A percentile compares a stretch with the other conserved stretches of the same genome.
These are phyloP conservation scores for Microplitis demolitor DNA, from an alignment of 1,140 invertebrate genomes.

Conservation along the genomic window DNA sequence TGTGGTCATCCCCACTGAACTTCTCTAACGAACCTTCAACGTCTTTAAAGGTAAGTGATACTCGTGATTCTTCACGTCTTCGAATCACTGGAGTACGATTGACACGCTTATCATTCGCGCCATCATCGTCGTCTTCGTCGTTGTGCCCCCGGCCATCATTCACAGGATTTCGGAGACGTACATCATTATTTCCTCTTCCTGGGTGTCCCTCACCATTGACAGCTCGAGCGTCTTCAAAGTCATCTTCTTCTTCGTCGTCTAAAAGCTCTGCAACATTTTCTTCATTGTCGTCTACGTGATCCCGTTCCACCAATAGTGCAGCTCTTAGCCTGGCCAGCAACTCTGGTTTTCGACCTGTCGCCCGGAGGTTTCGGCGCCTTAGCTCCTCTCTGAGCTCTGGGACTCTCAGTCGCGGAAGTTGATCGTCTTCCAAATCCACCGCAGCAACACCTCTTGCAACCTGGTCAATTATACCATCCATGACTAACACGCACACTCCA, in stretches of 20 bases:
- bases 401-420: no score
- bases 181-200: no score
- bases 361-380: not conserved
- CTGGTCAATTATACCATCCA: no score
- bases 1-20: conserved; percentile 32
- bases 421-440: no score
- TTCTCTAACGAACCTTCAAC: conserved; percentile 33
- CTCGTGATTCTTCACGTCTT: not conserved
- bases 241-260: not conserved
- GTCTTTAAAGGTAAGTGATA: conserved; percentile 28
- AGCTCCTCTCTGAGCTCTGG: not conserved
- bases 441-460: no score
- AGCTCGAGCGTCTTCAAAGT: not conserved
- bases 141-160: not conserved
- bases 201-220: no score
- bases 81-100: not conserved
- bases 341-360: not conserved
- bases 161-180: no score
- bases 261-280: no score
- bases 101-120: not conserved
- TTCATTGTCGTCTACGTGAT: conserved; percentile 5
- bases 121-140: conserved; percentile 6
- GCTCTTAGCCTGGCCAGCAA: not conserved
- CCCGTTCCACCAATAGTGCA: not conserved
- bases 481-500: no score